These are phyloP conservation scores for Drosophila acutilabella DNA, from an alignment of 2,888 invertebrate species.

Conservation along the genomic window DNA sequence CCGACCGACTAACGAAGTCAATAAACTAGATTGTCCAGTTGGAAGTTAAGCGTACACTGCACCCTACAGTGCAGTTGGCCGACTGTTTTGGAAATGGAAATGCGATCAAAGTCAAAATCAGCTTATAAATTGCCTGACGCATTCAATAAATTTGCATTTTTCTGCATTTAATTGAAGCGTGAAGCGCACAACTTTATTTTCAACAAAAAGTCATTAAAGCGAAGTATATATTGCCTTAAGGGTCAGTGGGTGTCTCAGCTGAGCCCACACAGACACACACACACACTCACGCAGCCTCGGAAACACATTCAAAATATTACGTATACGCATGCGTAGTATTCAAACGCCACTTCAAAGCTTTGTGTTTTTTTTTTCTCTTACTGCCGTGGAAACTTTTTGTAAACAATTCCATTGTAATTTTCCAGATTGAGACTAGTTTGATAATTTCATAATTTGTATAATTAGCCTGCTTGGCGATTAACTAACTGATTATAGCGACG, in stretches of 20 bases:
- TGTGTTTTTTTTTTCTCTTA: no score
- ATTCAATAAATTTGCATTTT: slow-evolving; percentile 42
- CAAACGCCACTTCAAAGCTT: no score
- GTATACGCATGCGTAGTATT: slow-evolving; percentile 2
- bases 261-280: neutral
- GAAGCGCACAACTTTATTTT: slow-evolving; percentile 17
- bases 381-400: neutral
- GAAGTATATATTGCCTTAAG: neutral
- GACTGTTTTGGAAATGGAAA: slow-evolving; percentile 2
- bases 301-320: slow-evolving; percentile 3
- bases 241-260: slow-evolving; percentile 24
- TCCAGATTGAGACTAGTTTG: neutral
- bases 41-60: neutral
- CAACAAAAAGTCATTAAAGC: neutral
- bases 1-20: slow-evolving; percentile 58
- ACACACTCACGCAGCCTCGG: neutral
- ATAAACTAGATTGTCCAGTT: slow-evolving; percentile 38
- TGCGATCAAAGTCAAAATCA: slow-evolving; percentile 19
- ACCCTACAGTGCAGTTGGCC: neutral
- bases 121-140: slow-evolving; percentile 20
- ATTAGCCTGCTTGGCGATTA: neutral
- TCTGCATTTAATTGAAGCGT: slow-evolving; percentile 24
- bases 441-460: neutral
- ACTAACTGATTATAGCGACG: neutral
- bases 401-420: neutral